A percentile compares a stretch with the other conserved stretches of the same genome.
phyloP scores from a whole-genome alignment of 2,888 invertebrate genomes.

The Acanthopleura granulata region DNA sequence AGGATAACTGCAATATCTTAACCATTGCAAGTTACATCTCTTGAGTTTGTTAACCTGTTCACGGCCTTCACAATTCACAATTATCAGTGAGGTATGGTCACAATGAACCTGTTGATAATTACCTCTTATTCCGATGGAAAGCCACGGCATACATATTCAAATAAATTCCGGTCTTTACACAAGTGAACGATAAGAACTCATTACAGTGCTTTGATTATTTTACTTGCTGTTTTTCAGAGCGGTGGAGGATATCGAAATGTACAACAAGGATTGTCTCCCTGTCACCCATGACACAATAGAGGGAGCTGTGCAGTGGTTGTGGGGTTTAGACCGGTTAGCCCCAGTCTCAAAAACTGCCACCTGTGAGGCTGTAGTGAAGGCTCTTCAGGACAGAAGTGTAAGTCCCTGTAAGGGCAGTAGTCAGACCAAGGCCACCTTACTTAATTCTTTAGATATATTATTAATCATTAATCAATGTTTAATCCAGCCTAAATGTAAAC shows the following conservation, averaged over 20 bases:
- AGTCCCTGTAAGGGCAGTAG: constrained; percentile 22
- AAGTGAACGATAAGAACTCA: too few relatives aligned
- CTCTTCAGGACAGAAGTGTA: constrained; percentile 60
- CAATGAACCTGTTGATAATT: too few relatives aligned
- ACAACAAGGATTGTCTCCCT: constrained; percentile 58
- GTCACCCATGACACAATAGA: constrained; percentile 65
- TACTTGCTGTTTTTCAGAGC: constrained; percentile 44
- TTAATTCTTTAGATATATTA: too few relatives aligned
- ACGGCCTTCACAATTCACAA: too few relatives aligned
- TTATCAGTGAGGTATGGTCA: too few relatives aligned
- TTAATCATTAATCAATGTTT: not conserved
- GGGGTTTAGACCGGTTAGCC: constrained; percentile 56
- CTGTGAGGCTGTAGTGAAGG: constrained; percentile 65
- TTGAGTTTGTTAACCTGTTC: too few relatives aligned
- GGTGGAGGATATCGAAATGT: constrained; percentile 59
- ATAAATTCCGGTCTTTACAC: too few relatives aligned
- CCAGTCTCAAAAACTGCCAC: constrained; percentile 61
- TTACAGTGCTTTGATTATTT: not conserved
- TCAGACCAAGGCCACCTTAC: too few relatives aligned
- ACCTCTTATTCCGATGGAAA: too few relatives aligned
- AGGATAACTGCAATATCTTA: too few relatives aligned
- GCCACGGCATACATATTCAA: too few relatives aligned
- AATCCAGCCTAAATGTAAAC: not conserved
- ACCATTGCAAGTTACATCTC: too few relatives aligned
- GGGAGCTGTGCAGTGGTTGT: constrained; percentile 66